phyloP scores from a whole-genome alignment of 2,888 invertebrate genomes.

The Diadegma fenestrale region DNA sequence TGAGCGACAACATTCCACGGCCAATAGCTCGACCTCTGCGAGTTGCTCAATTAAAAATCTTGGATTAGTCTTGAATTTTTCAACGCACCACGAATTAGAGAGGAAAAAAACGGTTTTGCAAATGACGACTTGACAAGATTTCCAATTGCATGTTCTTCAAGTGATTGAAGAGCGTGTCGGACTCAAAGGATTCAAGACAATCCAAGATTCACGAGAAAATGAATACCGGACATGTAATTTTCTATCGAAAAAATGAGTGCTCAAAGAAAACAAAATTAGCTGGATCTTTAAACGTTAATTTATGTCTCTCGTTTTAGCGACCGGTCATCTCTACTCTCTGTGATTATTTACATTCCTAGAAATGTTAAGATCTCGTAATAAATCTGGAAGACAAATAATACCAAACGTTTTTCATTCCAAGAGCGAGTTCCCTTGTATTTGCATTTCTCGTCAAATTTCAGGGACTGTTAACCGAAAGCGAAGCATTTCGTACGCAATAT shows the following conservation, averaged over 20 bases:
- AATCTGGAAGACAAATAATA: conserved; percentile 71
- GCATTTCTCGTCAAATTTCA: background rate
- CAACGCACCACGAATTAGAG: background rate
- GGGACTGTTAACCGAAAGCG: background rate
- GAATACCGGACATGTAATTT: conserved; percentile 67
- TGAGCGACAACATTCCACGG: background rate
- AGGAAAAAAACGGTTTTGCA: background rate
- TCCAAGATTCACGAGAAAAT: background rate
- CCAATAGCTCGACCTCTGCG: background rate
- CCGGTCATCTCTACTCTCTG: conserved; percentile 74
- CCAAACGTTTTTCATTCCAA: background rate
- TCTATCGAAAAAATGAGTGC: conserved; percentile 67
- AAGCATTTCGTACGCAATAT: background rate
- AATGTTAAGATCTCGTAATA: conserved; percentile 82
- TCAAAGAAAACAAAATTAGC: conserved; percentile 41
- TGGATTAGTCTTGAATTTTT: conserved; percentile 70
- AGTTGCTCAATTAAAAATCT: background rate
- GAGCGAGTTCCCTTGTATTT: background rate
- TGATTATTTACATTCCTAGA: conserved; percentile 77
- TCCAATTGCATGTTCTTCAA: background rate
- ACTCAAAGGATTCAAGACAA: background rate
- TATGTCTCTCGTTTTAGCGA: conserved; percentile 10
- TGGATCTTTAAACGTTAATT: background rate
- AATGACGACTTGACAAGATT: conserved; percentile 1
- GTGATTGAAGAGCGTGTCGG: background rate